These are phyloP conservation scores for Echinometra lucunter DNA, from an alignment of 53 echinoderm and acorn worm species.

Conservation along the genomic window DNA sequence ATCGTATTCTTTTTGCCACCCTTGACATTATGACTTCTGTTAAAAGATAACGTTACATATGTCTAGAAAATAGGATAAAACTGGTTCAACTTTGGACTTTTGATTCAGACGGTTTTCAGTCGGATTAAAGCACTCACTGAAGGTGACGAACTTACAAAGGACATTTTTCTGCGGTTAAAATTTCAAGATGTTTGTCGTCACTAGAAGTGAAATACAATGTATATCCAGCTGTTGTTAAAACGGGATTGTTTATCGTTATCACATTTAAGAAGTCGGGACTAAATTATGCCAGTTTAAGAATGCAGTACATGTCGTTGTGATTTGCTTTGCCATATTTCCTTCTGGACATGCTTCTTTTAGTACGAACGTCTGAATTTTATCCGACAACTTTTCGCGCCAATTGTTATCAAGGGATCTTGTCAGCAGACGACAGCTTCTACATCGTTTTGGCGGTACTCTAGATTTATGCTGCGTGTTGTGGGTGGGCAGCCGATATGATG, in stretches of 20 bases:
- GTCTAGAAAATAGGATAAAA: background rate
- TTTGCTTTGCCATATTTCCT: background rate
- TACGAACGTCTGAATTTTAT: background rate
- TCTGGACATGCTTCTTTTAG: background rate
- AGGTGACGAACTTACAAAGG: background rate
- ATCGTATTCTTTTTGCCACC: background rate
- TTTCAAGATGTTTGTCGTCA: too few relatives aligned
- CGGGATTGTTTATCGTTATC: too few relatives aligned
- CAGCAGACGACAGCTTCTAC: slow-evolving; percentile 22
- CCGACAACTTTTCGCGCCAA: background rate
- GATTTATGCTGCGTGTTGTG: background rate
- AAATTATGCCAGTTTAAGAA: background rate
- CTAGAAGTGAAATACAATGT: too few relatives aligned
- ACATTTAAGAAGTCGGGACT: background rate
- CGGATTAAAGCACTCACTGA: background rate
- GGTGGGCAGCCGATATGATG: background rate
- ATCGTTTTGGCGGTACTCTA: background rate
- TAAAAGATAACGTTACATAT: background rate
- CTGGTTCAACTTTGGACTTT: slow-evolving; percentile 21
- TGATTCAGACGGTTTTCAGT: background rate
- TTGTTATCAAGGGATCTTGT: background rate
- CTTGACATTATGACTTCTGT: background rate
- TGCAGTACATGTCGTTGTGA: background rate
- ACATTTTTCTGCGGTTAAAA: background rate
- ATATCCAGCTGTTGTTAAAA: too few relatives aligned